Percentiles rank a stretch among this genome's conserved stretches.
phyloP scores from a whole-genome alignment of 2,888 invertebrate genomes.

The Drosophila ustulata region DNA sequence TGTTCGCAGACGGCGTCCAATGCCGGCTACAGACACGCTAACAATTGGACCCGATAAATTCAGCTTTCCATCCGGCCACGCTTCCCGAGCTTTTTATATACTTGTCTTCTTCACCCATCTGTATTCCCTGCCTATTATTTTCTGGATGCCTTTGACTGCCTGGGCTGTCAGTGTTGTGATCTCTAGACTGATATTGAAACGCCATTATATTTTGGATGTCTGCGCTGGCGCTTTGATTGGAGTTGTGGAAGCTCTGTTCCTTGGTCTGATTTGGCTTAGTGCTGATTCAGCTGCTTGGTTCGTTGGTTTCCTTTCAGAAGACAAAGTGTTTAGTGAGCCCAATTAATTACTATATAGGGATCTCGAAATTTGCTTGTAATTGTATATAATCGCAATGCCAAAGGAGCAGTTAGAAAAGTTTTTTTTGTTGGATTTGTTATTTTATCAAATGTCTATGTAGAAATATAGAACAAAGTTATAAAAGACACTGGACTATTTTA shows the following conservation, averaged over 20 bases:
- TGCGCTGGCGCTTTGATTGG: slow-evolving; percentile 91
- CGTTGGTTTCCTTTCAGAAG: slow-evolving; percentile 75
- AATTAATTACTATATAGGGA: background rate
- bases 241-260: slow-evolving; percentile 88
- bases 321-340: slow-evolving; percentile 68
- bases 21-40: slow-evolving; percentile 88
- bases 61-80: slow-evolving; percentile 97
- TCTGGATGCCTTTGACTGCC: slow-evolving; percentile 88
- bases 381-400: slow-evolving; percentile 4
- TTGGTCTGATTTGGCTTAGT: slow-evolving; percentile 90
- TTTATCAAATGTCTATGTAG: background rate
- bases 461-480: background rate
- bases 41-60: slow-evolving; percentile 94
- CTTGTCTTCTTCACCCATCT: slow-evolving; percentile 89
- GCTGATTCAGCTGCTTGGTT: slow-evolving; percentile 82
- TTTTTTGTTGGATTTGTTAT: slow-evolving; percentile 2
- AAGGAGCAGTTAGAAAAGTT: background rate
- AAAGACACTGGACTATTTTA: background rate
- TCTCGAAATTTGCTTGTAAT: background rate
- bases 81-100: slow-evolving; percentile 92
- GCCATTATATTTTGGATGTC: slow-evolving; percentile 96
- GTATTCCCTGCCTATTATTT: slow-evolving; percentile 87
- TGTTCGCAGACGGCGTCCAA: slow-evolving; percentile 92
- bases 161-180: slow-evolving; percentile 92
- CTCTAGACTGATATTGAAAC: slow-evolving; percentile 92